Evolutionary conservation across 2,113 vertebrate species (phyloP).

Genomic region (Piprites chloris): DNA sequence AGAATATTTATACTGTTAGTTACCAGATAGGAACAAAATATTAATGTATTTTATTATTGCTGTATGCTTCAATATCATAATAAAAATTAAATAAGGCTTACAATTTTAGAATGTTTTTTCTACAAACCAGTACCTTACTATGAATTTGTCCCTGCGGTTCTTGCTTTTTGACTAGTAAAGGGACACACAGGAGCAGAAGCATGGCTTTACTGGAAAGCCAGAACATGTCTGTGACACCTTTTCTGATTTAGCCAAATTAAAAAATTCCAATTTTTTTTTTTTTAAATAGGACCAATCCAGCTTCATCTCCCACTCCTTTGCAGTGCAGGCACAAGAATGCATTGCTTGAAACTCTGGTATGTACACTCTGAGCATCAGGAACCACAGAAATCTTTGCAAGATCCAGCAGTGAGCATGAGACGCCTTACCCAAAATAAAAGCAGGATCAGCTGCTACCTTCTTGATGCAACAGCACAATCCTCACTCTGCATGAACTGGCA

Average conservation of each 20-base stretch:
- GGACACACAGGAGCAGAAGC: background rate
- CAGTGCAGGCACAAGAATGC: rapidly evolving
- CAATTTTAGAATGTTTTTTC: background rate
- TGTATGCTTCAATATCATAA: background rate
- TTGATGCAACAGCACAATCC: background rate
- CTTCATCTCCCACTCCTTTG: background rate
- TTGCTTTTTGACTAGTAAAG: background rate
- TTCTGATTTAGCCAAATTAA: background rate
- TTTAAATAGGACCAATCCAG: background rate
- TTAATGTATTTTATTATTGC: background rate
- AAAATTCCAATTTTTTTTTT: background rate
- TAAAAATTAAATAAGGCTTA: background rate
- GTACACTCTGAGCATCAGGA: background rate
- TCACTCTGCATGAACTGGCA: background rate
- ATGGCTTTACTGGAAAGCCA: background rate
- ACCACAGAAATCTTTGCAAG: background rate
- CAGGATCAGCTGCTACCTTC: background rate
- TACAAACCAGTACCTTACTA: background rate
- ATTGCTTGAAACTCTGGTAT: background rate
- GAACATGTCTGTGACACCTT: background rate
- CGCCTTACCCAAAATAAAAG: background rate
- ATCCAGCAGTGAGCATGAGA: background rate
- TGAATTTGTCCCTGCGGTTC: background rate
- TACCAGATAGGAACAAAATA: background rate
- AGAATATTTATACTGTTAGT: background rate